A percentile compares a stretch with the other conserved stretches of the same genome.
These are phyloP conservation scores for Pseudobourletiella spinata DNA, from an alignment of 1,140 invertebrate genomes.

Conservation along the genomic window DNA sequence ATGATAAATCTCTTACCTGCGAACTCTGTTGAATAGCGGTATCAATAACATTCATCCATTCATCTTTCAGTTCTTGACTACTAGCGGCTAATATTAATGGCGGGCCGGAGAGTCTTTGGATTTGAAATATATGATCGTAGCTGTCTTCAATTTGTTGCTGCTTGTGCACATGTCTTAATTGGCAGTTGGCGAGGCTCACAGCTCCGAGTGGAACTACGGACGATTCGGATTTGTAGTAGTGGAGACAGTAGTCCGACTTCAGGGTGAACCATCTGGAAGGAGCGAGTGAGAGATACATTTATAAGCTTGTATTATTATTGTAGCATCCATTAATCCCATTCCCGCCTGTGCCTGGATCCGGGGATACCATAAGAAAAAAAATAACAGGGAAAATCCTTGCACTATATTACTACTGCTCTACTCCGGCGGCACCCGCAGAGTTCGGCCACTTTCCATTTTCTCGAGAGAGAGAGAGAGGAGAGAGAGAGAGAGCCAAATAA, in stretches of 20 bases:
- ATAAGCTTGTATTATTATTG: no score
- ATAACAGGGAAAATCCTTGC: no score
- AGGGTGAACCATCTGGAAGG: conserved; percentile 81
- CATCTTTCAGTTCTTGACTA: conserved; percentile 1
- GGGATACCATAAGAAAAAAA: no score
- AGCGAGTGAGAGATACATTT: no score
- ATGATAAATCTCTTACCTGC: conserved; percentile 7
- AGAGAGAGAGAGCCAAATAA: no score
- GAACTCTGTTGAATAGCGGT: conserved; percentile 18
- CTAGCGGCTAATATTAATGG: conserved; percentile 8
- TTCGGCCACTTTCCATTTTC: no score
- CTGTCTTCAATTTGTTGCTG: not conserved
- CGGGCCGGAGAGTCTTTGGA: conserved; percentile 8
- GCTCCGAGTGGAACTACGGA: conserved; percentile 31
- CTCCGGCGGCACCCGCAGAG: no score
- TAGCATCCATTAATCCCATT: no score
- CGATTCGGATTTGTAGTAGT: conserved; percentile 84
- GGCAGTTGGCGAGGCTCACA: conserved; percentile 16
- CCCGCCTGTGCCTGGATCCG: no score
- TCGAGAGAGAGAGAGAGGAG: no score
- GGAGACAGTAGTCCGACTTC: conserved; percentile 83
- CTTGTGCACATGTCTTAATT: conserved; percentile 5
- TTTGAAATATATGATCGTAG: conserved; percentile 15
- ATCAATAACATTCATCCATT: conserved; percentile 18
- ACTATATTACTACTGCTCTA: no score